Base-by-base conservation (phyloP, 92 coral and sea anemone species). In the Bergia sp. region DNA sequence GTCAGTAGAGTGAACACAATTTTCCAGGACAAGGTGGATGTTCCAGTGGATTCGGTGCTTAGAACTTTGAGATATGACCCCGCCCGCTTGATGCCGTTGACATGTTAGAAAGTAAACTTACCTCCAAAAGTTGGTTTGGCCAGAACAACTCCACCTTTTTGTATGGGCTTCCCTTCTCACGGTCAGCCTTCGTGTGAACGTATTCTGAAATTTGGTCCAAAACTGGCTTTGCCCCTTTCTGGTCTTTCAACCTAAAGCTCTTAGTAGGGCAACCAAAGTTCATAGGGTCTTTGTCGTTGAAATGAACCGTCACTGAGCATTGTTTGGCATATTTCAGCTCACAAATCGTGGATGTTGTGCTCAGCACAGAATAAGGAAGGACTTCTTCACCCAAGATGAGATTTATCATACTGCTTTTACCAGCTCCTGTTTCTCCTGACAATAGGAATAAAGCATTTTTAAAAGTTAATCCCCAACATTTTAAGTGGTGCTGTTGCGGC, bases 361-460 rank as follows among this genome's bases (percentile, higher is more conserved):
- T 45, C 8, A 45, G 50, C 50, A 45, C 50, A 45, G 50, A 45
- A 45, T 75, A 75, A 41, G 79, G 79, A 1, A 75, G 23, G 37
- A 38, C n/a, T 1, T 75, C 49, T 75, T 75, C 79, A 75, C 79
- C 79, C 44, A 75, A 39, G 44, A 75, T 39, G 49, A 75, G 39
- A 39, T 75, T 75, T 49, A 38, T 75, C 50, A 45, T 45, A 1
- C 50, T 45, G 50, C 50, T 45, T 10, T 45, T 45, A 45, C 50
- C 50, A 45, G 45, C 79, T n/a, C 79, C 37, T 41, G 79, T 75
- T 75, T 75, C 79, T 15, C 79, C 79, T 75, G 44, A 75, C 40
- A 45, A 45, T 3, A 29, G 29, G 29, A 29, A 29, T 29, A 29
- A 29, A 29, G 29, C 29, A 29, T 29, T 29, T 29, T 29, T 29